Conservation (phyloP, 2,888 invertebrate genomes). For the Leptopterna dolabrata region DNA sequence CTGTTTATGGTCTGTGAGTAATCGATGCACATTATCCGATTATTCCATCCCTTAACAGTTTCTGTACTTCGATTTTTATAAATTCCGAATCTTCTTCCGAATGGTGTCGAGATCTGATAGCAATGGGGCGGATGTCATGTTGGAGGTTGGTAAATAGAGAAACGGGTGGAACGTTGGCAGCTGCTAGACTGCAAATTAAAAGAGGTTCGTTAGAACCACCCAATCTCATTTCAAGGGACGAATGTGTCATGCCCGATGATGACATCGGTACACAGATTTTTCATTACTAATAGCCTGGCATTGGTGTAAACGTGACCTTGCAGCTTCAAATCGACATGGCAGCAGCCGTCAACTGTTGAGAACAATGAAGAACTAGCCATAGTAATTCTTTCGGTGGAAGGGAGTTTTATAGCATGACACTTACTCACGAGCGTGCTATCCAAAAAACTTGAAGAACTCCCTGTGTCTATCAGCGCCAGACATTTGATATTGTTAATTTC, state of each 20-base stretch:
- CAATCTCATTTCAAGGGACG: conserved; percentile 32
- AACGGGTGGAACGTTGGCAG: not conserved
- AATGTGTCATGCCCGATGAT: conserved; percentile 48
- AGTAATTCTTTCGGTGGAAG: not conserved
- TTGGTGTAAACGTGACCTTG: not conserved
- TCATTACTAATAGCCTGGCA: not conserved
- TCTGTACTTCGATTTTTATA: not conserved
- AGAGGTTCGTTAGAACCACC: not conserved
- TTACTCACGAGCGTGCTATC: not conserved
- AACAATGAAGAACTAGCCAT: not conserved
- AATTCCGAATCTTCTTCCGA: not conserved
- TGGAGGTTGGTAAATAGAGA: not conserved
- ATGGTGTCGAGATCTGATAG: not conserved
- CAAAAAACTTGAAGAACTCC: not conserved
- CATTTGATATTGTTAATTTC: not conserved
- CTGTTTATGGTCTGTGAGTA: not conserved
- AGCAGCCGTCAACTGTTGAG: not conserved
- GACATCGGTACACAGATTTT: conserved; percentile 43
- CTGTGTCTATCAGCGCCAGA: not conserved
- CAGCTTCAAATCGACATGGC: not conserved
- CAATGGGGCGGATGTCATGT: not conserved
- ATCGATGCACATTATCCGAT: conserved; percentile 19
- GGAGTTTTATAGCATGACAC: not conserved
- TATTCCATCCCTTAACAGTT: not conserved
- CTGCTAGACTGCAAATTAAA: not conserved